phyloP scores from a whole-genome alignment of 2,797 vertebrate genomes.

The Gallinago solitaria region DNA sequence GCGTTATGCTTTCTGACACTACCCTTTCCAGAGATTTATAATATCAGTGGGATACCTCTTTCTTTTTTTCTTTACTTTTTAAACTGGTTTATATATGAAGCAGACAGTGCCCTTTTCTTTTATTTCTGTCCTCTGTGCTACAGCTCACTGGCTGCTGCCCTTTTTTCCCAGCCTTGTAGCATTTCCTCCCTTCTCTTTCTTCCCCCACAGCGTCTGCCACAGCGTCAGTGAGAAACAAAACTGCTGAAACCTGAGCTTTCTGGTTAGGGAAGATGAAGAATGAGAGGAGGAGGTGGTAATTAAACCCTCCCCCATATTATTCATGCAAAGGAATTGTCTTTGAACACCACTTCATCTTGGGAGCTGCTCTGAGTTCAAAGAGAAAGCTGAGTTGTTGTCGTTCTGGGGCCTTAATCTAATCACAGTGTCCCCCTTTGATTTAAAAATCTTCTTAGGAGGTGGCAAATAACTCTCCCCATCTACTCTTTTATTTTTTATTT shows the following conservation, averaged over 20 bases:
- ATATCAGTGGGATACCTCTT: background rate
- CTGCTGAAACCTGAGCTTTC: constrained; percentile 69
- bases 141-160: constrained; percentile 25
- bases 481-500: constrained; percentile 3
- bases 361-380: constrained; percentile 70
- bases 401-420: constrained; percentile 69
- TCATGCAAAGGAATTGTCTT: constrained; percentile 71
- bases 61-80: too few species aligned
- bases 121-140: background rate
- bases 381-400: constrained; percentile 58
- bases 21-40: background rate
- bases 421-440: constrained; percentile 58
- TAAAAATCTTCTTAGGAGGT: constrained; percentile 61
- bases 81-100: background rate
- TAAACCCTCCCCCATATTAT: constrained; percentile 70
- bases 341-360: constrained; percentile 67
- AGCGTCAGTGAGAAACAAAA: constrained; percentile 49
- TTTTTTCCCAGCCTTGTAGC: constrained; percentile 50
- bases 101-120: background rate
- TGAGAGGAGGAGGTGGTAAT: constrained; percentile 70
- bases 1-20: background rate
- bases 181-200: constrained; percentile 29
- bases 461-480: background rate
- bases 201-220: constrained; percentile 28
- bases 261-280: constrained; percentile 60